Conservation (phyloP, 2,797 vertebrate genomes). For the Esox lucius region DNA sequence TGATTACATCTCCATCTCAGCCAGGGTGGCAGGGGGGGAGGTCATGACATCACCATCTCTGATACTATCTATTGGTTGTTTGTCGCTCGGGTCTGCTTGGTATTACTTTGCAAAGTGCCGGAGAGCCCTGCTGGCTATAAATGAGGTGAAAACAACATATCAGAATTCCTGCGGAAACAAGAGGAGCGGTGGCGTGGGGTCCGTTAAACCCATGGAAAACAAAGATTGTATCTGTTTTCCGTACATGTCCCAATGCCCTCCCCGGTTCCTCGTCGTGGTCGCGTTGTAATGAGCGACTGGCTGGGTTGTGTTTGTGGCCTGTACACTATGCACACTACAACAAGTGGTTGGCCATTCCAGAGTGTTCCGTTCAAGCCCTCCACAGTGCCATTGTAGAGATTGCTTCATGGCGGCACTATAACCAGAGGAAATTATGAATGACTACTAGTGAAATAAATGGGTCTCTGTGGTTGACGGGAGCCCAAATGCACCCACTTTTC, state of each 20-base stretch:
- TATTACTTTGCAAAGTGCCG: conserved; percentile 1
- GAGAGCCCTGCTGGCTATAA: conserved; percentile 3
- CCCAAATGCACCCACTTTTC: not conserved
- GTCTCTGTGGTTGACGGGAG: not conserved
- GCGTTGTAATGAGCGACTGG: not conserved
- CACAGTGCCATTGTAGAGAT: not conserved
- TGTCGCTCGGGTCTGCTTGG: not conserved
- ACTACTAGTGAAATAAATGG: not conserved
- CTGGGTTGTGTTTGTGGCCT: not conserved
- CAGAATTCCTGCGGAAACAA: conserved; percentile 8
- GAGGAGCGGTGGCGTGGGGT: not conserved
- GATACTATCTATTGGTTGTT: not conserved
- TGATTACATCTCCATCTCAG: not conserved
- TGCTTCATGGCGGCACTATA: not conserved
- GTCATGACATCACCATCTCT: not conserved
- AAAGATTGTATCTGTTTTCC: conserved; percentile 7
- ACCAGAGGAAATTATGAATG: not conserved
- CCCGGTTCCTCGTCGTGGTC: not conserved
- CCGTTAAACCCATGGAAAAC: conserved; percentile 29
- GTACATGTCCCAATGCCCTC: not conserved
- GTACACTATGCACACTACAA: not conserved
- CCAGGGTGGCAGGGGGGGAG: not conserved
- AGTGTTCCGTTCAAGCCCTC: not conserved
- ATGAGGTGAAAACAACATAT: conserved; percentile 12
- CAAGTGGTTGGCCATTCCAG: not conserved